A percentile compares a stretch with the other conserved stretches of the same genome.
These are phyloP conservation scores for Pteria penguin DNA, from an alignment of 2,888 invertebrate species.

Conservation along the genomic window DNA sequence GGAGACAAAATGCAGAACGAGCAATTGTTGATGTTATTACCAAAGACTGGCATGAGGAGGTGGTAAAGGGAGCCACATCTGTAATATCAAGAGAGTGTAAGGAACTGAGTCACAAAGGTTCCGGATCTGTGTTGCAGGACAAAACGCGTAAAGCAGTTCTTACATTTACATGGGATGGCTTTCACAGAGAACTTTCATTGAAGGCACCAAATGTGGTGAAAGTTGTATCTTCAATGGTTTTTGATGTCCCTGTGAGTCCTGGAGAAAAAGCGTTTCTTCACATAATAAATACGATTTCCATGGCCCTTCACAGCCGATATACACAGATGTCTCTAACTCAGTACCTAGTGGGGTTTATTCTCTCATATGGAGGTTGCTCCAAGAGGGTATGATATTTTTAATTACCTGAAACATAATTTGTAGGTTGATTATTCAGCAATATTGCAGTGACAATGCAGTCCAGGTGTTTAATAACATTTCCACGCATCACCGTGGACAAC, in stretches of 20 bases:
- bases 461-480: too few species aligned
- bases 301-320: constrained; percentile 15
- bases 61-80: constrained; percentile 2
- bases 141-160: not conserved
- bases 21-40: constrained; percentile 11
- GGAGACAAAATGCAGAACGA: constrained; percentile 2
- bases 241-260: not conserved
- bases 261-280: not conserved
- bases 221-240: constrained; percentile 4
- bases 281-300: constrained; percentile 3
- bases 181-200: not conserved
- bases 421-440: too few species aligned
- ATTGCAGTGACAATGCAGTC: too few species aligned
- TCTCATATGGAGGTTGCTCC: constrained; percentile 27
- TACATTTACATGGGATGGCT: constrained; percentile 16
- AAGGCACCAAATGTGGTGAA: constrained; percentile 9
- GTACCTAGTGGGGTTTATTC: constrained; percentile 21
- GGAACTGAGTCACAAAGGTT: constrained; percentile 3
- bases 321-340: constrained; percentile 24
- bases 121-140: constrained; percentile 1
- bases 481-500: too few species aligned
- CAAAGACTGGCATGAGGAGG: not conserved
- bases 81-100: not conserved
- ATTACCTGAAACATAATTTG: too few species aligned
- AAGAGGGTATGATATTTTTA: constrained; percentile 10